These are phyloP conservation scores for Nomada ruficornis DNA, from an alignment of 2,888 invertebrate genomes.

Conservation along the genomic window DNA sequence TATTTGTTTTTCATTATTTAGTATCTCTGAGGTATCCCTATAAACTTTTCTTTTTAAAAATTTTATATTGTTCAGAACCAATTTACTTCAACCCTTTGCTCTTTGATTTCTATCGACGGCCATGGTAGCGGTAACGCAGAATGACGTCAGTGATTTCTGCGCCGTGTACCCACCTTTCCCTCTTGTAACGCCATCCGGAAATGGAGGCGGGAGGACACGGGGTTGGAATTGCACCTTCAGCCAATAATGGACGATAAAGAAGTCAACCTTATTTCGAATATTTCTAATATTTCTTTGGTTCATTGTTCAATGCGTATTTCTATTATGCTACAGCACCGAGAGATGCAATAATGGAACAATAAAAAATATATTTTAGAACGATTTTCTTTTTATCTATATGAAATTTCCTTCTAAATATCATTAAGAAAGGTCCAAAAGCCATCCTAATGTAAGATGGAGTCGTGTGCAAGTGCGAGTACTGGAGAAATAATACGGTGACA, in stretches of 20 bases:
- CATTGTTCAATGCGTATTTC: not conserved
- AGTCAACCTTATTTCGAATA: not conserved
- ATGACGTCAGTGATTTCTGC: conserved; percentile 48
- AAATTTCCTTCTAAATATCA: too few species aligned
- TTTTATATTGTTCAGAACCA: not conserved
- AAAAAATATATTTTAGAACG: too few species aligned
- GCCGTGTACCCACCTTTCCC: conserved; percentile 1
- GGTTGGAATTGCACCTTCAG: conserved; percentile 28
- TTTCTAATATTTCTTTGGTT: not conserved
- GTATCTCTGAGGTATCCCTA: too few species aligned
- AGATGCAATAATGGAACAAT: too few species aligned
- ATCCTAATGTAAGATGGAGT: too few species aligned
- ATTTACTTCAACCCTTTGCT: conserved; percentile 21
- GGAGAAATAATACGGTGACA: not conserved
- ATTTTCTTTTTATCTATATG: too few species aligned
- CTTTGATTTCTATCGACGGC: conserved; percentile 34
- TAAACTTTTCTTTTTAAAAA: too few species aligned
- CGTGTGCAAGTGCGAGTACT: too few species aligned
- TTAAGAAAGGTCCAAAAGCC: too few species aligned
- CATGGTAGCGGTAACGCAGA: conserved; percentile 33
- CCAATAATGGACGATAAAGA: conserved; percentile 41
- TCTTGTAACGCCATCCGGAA: conserved; percentile 28
- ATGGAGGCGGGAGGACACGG: conserved; percentile 1
- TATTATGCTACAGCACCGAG: not conserved
- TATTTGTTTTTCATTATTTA: too few species aligned